These are phyloP conservation scores for Procambarus virginalis DNA, from an alignment of 1,140 invertebrate genomes.

Conservation along the genomic window DNA sequence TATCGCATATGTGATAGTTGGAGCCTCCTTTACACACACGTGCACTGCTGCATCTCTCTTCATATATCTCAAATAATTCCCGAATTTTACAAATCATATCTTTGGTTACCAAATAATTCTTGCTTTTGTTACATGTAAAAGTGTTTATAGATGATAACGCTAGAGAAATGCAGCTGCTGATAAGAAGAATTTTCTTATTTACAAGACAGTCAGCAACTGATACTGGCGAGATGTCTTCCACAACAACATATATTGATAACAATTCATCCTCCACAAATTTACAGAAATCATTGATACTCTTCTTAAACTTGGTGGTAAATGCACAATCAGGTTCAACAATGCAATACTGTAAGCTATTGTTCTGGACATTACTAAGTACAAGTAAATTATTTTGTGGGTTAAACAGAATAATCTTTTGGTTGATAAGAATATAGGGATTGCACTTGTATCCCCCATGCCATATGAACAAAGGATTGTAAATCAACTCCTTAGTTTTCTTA, in stretches of 20 bases:
- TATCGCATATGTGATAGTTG: not conserved
- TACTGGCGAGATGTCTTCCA: conserved; percentile 1
- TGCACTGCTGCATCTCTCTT: not conserved
- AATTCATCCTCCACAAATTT: not conserved
- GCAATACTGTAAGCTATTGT: not conserved
- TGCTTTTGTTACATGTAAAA: not conserved
- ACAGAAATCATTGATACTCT: conserved; percentile 4
- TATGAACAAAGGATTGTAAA: not conserved
- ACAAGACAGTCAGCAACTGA: not conserved
- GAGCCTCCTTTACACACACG: not conserved
- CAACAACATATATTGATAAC: not conserved
- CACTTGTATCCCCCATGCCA: conserved; percentile 1
- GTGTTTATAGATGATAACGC: conserved; percentile 9
- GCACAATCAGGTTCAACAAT: not conserved
- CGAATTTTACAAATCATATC: not conserved
- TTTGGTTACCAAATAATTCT: not conserved
- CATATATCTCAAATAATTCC: not conserved
- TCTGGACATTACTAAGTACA: not conserved
- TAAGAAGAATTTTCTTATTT: not conserved
- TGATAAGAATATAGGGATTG: conserved; percentile 7
- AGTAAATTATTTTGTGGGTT: not conserved
- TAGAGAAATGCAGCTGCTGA: not conserved
- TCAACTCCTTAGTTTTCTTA: not conserved
- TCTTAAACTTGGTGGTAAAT: not conserved
- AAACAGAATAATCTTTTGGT: not conserved